Base-by-base conservation (phyloP, 92 coral and sea anemone genomes). In the Umimayanthus chanpuru region DNA sequence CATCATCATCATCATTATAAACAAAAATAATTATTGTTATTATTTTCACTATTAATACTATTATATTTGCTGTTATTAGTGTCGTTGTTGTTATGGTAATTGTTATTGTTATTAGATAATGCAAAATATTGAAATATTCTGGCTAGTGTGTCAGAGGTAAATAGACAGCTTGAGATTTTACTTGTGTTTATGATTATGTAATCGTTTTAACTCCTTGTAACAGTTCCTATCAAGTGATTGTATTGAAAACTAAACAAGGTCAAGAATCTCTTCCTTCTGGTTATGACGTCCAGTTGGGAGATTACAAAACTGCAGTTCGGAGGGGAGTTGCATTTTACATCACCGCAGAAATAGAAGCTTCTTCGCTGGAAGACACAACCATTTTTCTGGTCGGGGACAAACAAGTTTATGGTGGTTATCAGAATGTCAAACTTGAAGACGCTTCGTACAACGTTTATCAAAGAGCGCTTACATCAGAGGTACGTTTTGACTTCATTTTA, bases 361-460 rank as follows among this genome's bases (percentile, higher is more conserved):
- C 64, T 7, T 44, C 18, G 0, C 23, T 78, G 18, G 32, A 47
- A 29, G 7, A 21, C 6, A 16, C 9, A 15, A 18, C 1, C 2
- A 0, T 29, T 1, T 90, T 90, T 74, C 12, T 38, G 26, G 79
- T 90, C 12, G 93, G 93, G 26, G 90, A 90, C 39, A 85, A 77
- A 14, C 5, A 81, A 49, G 64, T 2, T 0, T 73, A 61, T 40
- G 87, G 73, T 23, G 80, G 23, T 14, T 90, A 86, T 28, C 30
- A n/a, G 6, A 90, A 90, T 44, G 61, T 55, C 58, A 56, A 82
- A 49, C 88, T 90, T 65, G 56, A 58, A 38, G 47, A n/a, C 8
- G 50, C 73, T 9, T 56, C 49, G 14, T 87, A 86, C 61, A 20
- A 86, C 15, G 72, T 90, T 38, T 79, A 58, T 74, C 90, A 92